Base-by-base conservation (phyloP, 2,113 vertebrate genomes). In the Enhydra lutris region DNA sequence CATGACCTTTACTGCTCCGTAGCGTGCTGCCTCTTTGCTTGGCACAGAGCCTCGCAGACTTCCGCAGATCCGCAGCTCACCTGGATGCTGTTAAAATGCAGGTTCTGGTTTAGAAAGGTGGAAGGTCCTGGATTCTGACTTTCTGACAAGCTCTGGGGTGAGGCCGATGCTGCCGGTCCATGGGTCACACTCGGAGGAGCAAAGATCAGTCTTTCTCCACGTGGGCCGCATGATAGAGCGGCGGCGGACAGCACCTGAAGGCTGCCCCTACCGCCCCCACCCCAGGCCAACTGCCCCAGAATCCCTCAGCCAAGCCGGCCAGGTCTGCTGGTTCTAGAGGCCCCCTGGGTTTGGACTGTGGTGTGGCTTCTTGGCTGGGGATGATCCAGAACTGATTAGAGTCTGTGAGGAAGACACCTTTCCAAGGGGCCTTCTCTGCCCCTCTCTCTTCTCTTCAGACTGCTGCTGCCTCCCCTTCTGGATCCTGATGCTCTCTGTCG, bases 1-100 rank as follows among this genome's bases (percentile, higher is more conserved):
- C 15, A 1, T 0, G 12, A 34, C 65, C 29, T 47, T 31, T 14
- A 10, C 67, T 15, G 2, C 6, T 0, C 2, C 9, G 69, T 36
- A 4, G 50, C 20, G 6, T 3, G 8, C 52, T 69, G 3, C 61
- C 36, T 34, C 31, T 63, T 39, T 26, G 85, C 73, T 76, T 26
- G 24, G 36, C 55, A 42, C 26, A 39, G 45, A 5, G 12, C 69
- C 78, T 52, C 61, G n/a, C 78, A 31, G 76, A 42, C 36, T 7
- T 71, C 15, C n/a, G 59, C 34, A 29, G 52, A 39, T 50, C 23
- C 17, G 15, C 45, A 1, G 3, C 45, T 74, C 82, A 21, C 42
- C 61, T 21, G 59, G 45, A 14, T 79, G 67, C 45, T 24, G 10
- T 36, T 84, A 52, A 83, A 67, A 50, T 34, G 14, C 4, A 45